Base-by-base conservation (phyloP, 2,797 vertebrate species). In the Chaetophractus vellerosus region DNA sequence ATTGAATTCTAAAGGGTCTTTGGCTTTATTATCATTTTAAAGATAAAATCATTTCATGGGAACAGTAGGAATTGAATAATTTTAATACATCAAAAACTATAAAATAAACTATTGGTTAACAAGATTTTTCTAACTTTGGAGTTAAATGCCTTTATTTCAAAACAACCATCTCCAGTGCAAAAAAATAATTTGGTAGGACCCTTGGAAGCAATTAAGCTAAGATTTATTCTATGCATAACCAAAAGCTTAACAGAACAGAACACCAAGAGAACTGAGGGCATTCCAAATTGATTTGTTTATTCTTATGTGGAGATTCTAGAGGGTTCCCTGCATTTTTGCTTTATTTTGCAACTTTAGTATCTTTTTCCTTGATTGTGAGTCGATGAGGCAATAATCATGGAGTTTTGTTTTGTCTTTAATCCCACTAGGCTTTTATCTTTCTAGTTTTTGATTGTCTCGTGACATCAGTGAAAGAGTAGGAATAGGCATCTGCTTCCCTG, bases 1-100 rank as follows among this genome's bases (percentile, higher is more conserved):
- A 74, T 55, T 90, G 45, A 90, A 61, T 90, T 76, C 33, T 88
- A 28, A 95, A 69, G 24, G 14, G 9, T 59, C 12, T 76, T 95
- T 88, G 66, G 3, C 14, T 72, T 1, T 87, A 9, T 93, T n/a
- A 38, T n/a, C 64, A 61, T 64, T 6, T 78, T 74, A 66, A 86
- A 83, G 19, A 82, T 89, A 4, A 9, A 85, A 72, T 95, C n/a
- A 64, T 78, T 92, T 91, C 3, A 61, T n/a, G 16, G 52, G 63
- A 81, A 85, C 2, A 36, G 7, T 75, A 41, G 72, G 68, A 89
- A 86, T n/a, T 26, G 91, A n/a, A 7, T 45, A 74, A 45, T 64
- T 57, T 26, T 66, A 71, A 72, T 63, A 55, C 2, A 66, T 57
- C 28, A 59, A 23, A 85, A 88, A 82, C 59, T 84, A 10, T 36